phyloP scores from a whole-genome alignment of 2,113 vertebrate species.

The Zosterops borbonicus region DNA sequence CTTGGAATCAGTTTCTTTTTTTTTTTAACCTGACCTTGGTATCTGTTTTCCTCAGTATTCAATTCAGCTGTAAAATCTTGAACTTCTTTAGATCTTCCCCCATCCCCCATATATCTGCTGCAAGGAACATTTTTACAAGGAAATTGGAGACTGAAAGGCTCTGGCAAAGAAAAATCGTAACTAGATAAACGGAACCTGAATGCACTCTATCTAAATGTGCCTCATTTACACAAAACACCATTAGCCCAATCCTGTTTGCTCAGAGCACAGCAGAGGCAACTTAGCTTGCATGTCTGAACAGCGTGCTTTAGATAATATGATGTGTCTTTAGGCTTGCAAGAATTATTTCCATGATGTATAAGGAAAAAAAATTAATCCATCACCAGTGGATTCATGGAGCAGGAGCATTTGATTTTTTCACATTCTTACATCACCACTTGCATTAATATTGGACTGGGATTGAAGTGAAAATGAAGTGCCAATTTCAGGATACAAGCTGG shows the following conservation, averaged over 20 bases:
- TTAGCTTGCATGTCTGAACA: neutral
- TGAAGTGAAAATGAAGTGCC: slow-evolving; percentile 52
- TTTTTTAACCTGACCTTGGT: slow-evolving; percentile 62
- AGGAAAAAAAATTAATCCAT: slow-evolving; percentile 47
- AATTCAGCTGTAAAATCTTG: slow-evolving; percentile 59
- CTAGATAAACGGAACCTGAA: slow-evolving; percentile 15
- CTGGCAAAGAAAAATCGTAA: slow-evolving; percentile 23
- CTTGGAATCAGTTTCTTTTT: slow-evolving; percentile 69
- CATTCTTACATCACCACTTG: neutral
- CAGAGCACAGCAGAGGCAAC: slow-evolving; percentile 4
- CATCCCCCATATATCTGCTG: neutral
- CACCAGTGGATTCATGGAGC: neutral
- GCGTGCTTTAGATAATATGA: neutral
- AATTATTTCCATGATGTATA: slow-evolving; percentile 24
- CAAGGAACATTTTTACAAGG: slow-evolving; percentile 7
- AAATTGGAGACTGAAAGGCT: neutral
- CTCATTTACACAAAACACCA: slow-evolving; percentile 57
- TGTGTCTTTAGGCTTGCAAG: slow-evolving; percentile 1
- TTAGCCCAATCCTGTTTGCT: slow-evolving; percentile 53
- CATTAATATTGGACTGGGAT: slow-evolving; percentile 30
- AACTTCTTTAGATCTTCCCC: slow-evolving; percentile 52
- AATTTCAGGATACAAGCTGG: slow-evolving; percentile 50
- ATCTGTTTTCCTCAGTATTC: slow-evolving; percentile 44
- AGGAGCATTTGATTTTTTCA: slow-evolving; percentile 31
- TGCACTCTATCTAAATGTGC: neutral